Conservation (phyloP, 2,113 vertebrate genomes). For the Pituophis catenifer region DNA sequence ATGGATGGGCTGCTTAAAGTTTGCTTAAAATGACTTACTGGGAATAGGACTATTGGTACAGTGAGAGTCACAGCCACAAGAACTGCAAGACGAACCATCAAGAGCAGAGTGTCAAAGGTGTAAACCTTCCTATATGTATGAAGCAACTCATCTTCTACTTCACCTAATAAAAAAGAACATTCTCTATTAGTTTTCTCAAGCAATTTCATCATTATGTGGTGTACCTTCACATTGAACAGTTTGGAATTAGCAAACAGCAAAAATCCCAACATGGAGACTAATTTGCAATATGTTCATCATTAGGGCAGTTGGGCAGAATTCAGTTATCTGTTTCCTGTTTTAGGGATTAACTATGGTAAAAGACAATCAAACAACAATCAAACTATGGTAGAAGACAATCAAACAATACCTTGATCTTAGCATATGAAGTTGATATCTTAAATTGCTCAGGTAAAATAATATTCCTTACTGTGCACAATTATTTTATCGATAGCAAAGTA, state of each 20-base stretch:
- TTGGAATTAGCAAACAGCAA: background rate
- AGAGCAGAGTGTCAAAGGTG: slow-evolving; percentile 83
- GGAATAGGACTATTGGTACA: slow-evolving; percentile 94
- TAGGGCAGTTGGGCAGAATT: background rate
- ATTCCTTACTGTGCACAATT: background rate
- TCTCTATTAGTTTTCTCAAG: background rate
- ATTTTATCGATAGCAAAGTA: background rate
- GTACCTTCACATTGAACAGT: background rate
- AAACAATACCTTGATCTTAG: background rate
- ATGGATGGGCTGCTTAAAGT: fast-evolving
- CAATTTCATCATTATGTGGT: background rate
- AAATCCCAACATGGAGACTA: background rate
- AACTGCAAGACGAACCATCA: slow-evolving; percentile 91
- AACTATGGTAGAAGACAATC: background rate
- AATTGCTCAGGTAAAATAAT: background rate
- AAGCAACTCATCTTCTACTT: slow-evolving; percentile 92
- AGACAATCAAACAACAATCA: background rate
- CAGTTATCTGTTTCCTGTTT: background rate
- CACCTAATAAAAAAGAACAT: slow-evolving; percentile 66
- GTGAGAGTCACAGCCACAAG: slow-evolving; percentile 93
- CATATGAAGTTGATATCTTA: background rate
- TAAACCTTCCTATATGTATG: slow-evolving; percentile 94
- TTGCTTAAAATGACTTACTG: slow-evolving; percentile 78
- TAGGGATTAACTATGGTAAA: background rate
- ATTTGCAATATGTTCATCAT: background rate